Evolutionary conservation across 1,140 invertebrate genomes (phyloP).

Genomic region (Artemia franciscana): DNA sequence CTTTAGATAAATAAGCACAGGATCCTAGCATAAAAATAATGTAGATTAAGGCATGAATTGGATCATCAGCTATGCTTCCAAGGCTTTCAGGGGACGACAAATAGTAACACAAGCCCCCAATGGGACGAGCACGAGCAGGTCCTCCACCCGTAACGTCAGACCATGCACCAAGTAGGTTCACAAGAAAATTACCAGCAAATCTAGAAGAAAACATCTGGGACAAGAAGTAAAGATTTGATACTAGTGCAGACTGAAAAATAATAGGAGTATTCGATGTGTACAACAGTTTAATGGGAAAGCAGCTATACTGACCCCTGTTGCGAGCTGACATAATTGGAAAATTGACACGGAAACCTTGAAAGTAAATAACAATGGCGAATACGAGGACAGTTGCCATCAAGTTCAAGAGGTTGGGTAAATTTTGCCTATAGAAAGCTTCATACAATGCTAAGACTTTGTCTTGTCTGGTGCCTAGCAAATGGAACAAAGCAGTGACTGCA

Average conservation of each 20-base stretch:
- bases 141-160: conserved; percentile 90
- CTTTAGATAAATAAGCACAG: conserved; percentile 99
- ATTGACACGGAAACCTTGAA: conserved; percentile 98
- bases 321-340: conserved; percentile 94
- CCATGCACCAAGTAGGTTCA: conserved; percentile 97
- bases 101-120: conserved; percentile 95
- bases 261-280: conserved; percentile 99
- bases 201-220: conserved; percentile 88
- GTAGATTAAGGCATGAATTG: conserved; percentile 86
- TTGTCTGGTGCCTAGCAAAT: conserved; percentile 78
- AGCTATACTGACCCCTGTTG: conserved; percentile 95
- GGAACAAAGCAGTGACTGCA: conserved; percentile 88
- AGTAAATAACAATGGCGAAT: conserved; percentile 99
- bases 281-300: conserved; percentile 98
- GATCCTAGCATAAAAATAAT: conserved; percentile 98
- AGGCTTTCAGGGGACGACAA: conserved; percentile 94
- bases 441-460: conserved; percentile 92
- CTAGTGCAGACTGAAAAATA: conserved; percentile 91
- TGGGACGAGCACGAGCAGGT: conserved; percentile 78
- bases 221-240: conserved; percentile 55
- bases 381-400: conserved; percentile 88
- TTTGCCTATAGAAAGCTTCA: conserved; percentile 97
- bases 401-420: conserved; percentile 97
- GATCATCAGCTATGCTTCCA: conserved; percentile 82
- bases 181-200: conserved; percentile 88